phyloP scores from a whole-genome alignment of 2,888 invertebrate species.

The Piscicola geometra region DNA sequence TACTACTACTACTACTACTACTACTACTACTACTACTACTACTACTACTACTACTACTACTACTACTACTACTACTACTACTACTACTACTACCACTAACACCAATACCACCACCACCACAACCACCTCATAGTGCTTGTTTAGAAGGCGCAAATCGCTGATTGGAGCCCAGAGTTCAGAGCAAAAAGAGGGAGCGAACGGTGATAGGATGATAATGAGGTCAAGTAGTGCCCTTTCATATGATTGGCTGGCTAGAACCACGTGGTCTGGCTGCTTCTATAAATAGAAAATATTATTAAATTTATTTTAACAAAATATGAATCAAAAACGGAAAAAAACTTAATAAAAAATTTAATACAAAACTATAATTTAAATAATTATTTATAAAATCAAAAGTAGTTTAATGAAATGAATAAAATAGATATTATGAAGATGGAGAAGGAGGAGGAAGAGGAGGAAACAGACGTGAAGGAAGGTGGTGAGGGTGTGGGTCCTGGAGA shows the following conservation, averaged over 20 bases:
- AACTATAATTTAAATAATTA: not conserved
- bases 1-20: slow-evolving; percentile 34
- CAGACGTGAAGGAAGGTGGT: slow-evolving; percentile 70
- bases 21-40: slow-evolving; percentile 34
- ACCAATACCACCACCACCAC: no score
- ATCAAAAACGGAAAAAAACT: not conserved
- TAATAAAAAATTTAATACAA: not conserved
- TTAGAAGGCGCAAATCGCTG: slow-evolving; percentile 30
- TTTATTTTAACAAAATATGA: slow-evolving; percentile 1
- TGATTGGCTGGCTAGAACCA: slow-evolving; percentile 48
- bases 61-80: slow-evolving; percentile 35
- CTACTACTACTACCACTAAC: slow-evolving; percentile 30
- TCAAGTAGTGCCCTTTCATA: slow-evolving; percentile 74
- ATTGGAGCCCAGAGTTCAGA: slow-evolving; percentile 80
- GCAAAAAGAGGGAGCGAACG: slow-evolving; percentile 84
- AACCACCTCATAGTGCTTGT: slow-evolving; percentile 32
- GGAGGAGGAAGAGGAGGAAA: slow-evolving; percentile 66
- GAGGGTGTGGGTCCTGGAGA: slow-evolving; percentile 79
- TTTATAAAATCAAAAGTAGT: not conserved
- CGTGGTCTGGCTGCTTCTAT: slow-evolving; percentile 52
- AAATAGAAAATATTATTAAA: not conserved
- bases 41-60: slow-evolving; percentile 33
- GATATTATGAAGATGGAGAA: slow-evolving; percentile 55
- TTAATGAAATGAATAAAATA: not conserved
- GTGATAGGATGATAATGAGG: slow-evolving; percentile 78